phyloP scores from a whole-genome alignment of 2,888 invertebrate genomes.

The Clitarchus hookeri region DNA sequence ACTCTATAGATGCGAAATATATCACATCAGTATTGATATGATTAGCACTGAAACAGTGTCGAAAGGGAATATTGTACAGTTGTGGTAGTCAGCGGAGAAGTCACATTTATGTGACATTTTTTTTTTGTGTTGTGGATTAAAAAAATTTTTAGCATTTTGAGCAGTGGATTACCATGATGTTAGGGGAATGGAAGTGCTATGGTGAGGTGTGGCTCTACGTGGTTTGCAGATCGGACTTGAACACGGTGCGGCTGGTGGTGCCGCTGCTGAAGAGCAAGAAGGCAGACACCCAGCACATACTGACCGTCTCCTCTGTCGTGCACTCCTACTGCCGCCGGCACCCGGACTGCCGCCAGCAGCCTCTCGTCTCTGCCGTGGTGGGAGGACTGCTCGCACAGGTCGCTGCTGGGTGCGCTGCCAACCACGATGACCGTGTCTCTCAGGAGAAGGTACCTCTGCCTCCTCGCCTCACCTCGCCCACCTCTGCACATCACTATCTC shows the following conservation, averaged over 20 bases:
- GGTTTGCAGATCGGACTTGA: constrained; percentile 58
- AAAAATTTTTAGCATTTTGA: no score
- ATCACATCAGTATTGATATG: no score
- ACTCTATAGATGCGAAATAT: no score
- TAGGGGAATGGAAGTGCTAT: no score
- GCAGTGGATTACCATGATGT: no score
- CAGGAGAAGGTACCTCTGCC: constrained; percentile 49
- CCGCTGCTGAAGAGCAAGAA: constrained; percentile 60
- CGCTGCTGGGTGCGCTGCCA: constrained; percentile 48
- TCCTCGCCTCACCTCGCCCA: not conserved
- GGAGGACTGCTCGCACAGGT: constrained; percentile 60
- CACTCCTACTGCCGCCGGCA: constrained; percentile 68
- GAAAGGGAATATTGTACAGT: no score
- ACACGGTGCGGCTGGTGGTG: constrained; percentile 60
- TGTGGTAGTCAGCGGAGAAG: no score
- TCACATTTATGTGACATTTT: no score
- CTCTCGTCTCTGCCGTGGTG: constrained; percentile 58
- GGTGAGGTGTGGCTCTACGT: not conserved
- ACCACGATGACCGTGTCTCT: constrained; percentile 43
- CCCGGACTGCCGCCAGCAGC: constrained; percentile 55
- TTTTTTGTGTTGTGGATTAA: no score
- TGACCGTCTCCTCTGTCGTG: constrained; percentile 71
- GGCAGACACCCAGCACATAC: constrained; percentile 62
- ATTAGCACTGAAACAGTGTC: no score
- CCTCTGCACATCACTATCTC: no score